These are phyloP conservation scores for Saccopteryx leptura DNA, from an alignment of 2,113 vertebrate genomes.

Conservation along the genomic window DNA sequence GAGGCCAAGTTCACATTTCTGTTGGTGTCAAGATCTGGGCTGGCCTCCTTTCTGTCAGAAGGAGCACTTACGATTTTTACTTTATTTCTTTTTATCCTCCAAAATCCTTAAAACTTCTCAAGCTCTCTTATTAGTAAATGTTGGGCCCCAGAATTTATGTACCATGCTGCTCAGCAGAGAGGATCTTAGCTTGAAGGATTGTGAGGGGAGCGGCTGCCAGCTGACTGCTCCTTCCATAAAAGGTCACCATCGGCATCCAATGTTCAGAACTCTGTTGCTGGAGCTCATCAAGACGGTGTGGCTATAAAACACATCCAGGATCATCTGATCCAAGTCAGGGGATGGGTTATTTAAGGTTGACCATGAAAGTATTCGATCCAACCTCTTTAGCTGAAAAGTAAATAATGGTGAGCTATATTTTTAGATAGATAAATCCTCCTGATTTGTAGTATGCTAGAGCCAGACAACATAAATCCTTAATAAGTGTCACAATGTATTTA, in stretches of 20 bases:
- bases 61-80: not conserved
- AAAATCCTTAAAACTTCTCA: not conserved
- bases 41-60: not conserved
- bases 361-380: not conserved
- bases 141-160: not conserved
- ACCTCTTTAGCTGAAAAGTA: conserved; percentile 26
- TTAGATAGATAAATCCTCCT: not conserved
- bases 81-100: not conserved
- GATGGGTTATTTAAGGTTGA: conserved; percentile 68
- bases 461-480: not conserved
- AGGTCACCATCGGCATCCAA: conserved; percentile 36
- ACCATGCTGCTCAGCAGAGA: not conserved
- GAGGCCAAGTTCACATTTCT: not conserved
- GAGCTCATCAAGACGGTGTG: not conserved
- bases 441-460: not conserved
- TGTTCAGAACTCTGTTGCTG: conserved; percentile 26
- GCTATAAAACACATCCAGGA: conserved; percentile 14
- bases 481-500: not conserved
- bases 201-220: not conserved
- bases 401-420: not conserved
- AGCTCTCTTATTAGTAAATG: not conserved
- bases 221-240: conserved; percentile 72
- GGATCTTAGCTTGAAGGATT: not conserved
- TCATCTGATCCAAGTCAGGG: not conserved
- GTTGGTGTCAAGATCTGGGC: not conserved